Evolutionary conservation across 2,888 invertebrate genomes (phyloP).

Genomic region (Campaea margaritaria): DNA sequence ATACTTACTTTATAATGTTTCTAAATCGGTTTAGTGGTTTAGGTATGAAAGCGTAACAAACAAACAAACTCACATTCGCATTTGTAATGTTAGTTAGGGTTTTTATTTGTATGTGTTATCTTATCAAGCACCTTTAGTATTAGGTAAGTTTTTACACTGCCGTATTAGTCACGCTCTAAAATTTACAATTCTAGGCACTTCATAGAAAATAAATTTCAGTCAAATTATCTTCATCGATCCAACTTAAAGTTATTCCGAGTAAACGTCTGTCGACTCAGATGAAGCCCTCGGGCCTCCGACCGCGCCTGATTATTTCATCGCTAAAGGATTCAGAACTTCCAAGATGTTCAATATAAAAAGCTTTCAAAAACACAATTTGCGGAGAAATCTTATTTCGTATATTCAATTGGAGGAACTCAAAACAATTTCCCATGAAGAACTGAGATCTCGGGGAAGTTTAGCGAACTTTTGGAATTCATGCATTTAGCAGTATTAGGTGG

Average conservation of each 20-base stretch:
- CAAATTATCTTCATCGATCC: neutral
- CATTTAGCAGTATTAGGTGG: constrained; percentile 35
- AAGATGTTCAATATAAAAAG: constrained; percentile 34
- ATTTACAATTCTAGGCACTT: no score
- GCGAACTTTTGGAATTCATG: constrained; percentile 36
- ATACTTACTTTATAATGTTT: no score
- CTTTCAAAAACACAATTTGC: constrained; percentile 37
- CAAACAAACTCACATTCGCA: no score
- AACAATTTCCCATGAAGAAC: constrained; percentile 39
- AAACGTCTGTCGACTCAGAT: neutral
- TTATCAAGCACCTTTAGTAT: no score
- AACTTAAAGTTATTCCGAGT: neutral
- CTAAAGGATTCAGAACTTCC: constrained; percentile 23
- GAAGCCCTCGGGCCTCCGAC: neutral
- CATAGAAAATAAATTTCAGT: neutral
- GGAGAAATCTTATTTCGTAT: constrained; percentile 35
- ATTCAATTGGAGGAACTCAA: constrained; percentile 36
- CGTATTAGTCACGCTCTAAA: no score
- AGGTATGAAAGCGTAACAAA: no score
- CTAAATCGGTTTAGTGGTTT: no score
- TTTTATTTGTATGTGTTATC: no score
- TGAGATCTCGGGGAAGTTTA: constrained; percentile 29
- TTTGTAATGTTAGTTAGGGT: no score
- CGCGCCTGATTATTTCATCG: constrained; percentile 20
- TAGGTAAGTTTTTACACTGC: no score